Conservation (phyloP, 2,888 invertebrate genomes). For the Meloe dianella region DNA sequence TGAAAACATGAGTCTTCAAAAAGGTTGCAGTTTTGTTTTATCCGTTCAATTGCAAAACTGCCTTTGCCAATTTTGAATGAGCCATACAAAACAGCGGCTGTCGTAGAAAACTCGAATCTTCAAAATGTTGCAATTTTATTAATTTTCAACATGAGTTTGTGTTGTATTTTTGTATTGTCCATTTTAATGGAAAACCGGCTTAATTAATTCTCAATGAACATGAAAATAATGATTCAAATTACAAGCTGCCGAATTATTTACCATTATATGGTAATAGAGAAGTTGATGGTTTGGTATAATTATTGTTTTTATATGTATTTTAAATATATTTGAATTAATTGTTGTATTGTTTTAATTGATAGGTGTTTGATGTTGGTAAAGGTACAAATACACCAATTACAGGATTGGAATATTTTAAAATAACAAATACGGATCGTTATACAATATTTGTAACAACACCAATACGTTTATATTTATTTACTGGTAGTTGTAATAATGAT, state of each 20-base stretch:
- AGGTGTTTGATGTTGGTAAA: conserved; percentile 89
- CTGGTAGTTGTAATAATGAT: conserved; percentile 75
- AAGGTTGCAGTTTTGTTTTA: too few relatives aligned
- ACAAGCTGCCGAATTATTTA: conserved; percentile 78
- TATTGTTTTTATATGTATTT: neutral
- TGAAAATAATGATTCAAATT: too few relatives aligned
- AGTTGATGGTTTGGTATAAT: conserved; percentile 73
- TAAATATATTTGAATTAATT: conserved; percentile 12
- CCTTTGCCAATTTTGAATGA: too few relatives aligned
- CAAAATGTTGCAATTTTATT: too few relatives aligned
- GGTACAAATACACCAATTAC: conserved; percentile 81
- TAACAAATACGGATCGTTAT: conserved; percentile 75
- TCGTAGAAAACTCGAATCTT: too few relatives aligned
- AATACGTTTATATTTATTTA: conserved; percentile 85
- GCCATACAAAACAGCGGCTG: too few relatives aligned
- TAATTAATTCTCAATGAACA: too few relatives aligned
- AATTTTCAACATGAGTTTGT: too few relatives aligned
- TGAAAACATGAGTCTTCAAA: too few relatives aligned
- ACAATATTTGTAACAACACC: conserved; percentile 85
- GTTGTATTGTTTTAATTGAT: conserved; percentile 34
- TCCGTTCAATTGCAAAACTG: too few relatives aligned
- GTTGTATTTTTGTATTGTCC: too few relatives aligned
- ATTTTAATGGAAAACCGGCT: too few relatives aligned
- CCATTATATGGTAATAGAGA: conserved; percentile 76
- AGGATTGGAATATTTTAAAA: conserved; percentile 83